These are phyloP conservation scores for Hydrozoanthus tunicans DNA, from an alignment of 64 coral and sea anemone genomes.

Conservation along the genomic window DNA sequence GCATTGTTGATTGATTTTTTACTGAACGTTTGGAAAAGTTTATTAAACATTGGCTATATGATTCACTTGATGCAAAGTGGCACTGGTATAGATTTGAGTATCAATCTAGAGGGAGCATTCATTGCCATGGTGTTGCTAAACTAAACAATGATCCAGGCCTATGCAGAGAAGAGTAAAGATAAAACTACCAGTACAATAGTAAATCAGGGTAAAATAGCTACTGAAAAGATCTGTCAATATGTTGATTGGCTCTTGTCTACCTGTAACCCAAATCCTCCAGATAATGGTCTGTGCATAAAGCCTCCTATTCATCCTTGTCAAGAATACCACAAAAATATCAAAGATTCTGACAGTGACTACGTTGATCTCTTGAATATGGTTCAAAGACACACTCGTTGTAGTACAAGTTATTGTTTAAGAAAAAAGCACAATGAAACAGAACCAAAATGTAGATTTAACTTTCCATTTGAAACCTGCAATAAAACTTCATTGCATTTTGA, in stretches of 20 bases:
- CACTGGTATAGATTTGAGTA: too few species aligned
- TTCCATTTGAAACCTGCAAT: conserved; percentile 30
- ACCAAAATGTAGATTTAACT: conserved; percentile 60
- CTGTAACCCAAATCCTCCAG: conserved; percentile 52
- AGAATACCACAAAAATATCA: conserved; percentile 22
- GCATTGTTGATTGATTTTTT: too few species aligned
- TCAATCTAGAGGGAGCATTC: neutral
- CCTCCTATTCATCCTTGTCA: conserved; percentile 54
- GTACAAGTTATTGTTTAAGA: conserved; percentile 59
- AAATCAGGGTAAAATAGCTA: conserved; percentile 36
- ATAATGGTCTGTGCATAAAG: conserved; percentile 43
- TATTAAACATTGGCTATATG: too few species aligned
- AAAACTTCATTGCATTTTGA: conserved; percentile 60
- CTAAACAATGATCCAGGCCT: neutral
- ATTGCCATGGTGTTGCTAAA: conserved; percentile 13
- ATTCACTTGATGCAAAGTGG: too few species aligned
- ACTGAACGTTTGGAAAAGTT: too few species aligned
- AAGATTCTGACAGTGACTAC: conserved; percentile 45
- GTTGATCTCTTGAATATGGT: conserved; percentile 59
- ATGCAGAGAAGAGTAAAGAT: conserved; percentile 30
- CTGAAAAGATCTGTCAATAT: conserved; percentile 52
- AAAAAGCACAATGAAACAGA: conserved; percentile 54
- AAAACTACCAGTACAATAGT: conserved; percentile 24
- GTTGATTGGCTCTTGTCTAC: conserved; percentile 61
- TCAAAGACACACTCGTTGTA: conserved; percentile 63